A percentile compares a stretch with the other conserved stretches of the same genome.
Conservation (phyloP, 2,113 vertebrate species). For the Ictidomys tridecemlineatus region DNA sequence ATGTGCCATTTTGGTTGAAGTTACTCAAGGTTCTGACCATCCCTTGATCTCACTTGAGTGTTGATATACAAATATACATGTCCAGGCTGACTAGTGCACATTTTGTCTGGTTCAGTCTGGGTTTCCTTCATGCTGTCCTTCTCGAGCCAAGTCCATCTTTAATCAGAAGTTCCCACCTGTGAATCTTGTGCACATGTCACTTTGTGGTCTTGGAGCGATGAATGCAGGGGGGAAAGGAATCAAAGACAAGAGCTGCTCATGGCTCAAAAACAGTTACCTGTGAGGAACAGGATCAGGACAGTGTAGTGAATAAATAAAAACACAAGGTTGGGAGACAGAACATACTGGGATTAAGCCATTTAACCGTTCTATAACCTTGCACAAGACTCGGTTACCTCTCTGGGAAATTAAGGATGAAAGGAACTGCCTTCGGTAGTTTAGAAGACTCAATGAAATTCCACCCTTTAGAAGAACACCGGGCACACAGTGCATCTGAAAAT, state of each 20-base stretch:
- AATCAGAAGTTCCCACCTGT: neutral
- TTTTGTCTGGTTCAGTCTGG: neutral
- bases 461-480: neutral
- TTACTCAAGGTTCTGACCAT: neutral
- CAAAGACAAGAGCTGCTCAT: neutral
- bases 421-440: neutral
- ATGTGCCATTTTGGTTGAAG: neutral
- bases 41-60: neutral
- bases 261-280: neutral
- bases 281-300: neutral
- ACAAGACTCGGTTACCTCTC: neutral
- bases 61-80: neutral
- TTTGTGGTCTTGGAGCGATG: neutral
- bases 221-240: neutral
- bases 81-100: neutral
- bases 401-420: neutral
- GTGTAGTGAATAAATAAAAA: neutral
- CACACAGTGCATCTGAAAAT: neutral
- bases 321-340: neutral
- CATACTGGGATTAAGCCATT: neutral
- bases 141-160: neutral
- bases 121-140: neutral
- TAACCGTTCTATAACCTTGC: neutral
- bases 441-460: neutral
- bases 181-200: neutral